These are phyloP conservation scores for Aproaerema taeniolella DNA, from an alignment of 2,888 invertebrate genomes.

Conservation along the genomic window DNA sequence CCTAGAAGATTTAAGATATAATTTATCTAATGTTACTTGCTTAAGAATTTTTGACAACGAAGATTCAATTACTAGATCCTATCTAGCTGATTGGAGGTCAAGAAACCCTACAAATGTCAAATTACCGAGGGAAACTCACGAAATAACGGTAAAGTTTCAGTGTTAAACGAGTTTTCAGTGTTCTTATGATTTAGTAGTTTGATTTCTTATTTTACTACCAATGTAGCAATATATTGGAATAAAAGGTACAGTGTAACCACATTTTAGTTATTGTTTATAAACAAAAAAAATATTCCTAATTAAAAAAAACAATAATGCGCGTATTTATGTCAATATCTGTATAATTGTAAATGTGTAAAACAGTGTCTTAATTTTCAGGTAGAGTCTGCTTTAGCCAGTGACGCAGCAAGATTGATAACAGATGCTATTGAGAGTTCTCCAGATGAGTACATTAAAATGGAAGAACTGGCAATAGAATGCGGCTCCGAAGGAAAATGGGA, in stretches of 20 bases:
- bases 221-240: too few species aligned
- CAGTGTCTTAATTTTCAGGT: constrained; percentile 30
- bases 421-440: constrained; percentile 58
- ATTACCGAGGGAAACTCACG: constrained; percentile 46
- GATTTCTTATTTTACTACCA: too few species aligned
- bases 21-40: constrained; percentile 83
- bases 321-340: too few species aligned
- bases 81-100: constrained; percentile 68
- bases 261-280: too few species aligned
- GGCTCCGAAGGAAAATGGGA: constrained; percentile 53
- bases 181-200: too few species aligned
- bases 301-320: too few species aligned
- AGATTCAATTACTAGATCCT: constrained; percentile 64
- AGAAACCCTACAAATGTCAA: constrained; percentile 40
- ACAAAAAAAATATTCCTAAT: too few species aligned
- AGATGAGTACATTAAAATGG: constrained; percentile 46
- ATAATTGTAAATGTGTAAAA: not conserved
- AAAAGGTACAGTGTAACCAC: too few species aligned
- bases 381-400: constrained; percentile 57
- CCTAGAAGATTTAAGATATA: constrained; percentile 77
- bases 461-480: constrained; percentile 46
- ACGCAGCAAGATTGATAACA: constrained; percentile 56
- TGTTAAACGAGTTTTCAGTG: too few species aligned
- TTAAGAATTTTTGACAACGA: constrained; percentile 81
- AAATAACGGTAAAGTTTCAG: constrained; percentile 61